Evolutionary conservation across 2,888 invertebrate genomes (phyloP), one percentile per base, ranked within the genome.

Genomic region (Cephonodes hylas): DNA sequence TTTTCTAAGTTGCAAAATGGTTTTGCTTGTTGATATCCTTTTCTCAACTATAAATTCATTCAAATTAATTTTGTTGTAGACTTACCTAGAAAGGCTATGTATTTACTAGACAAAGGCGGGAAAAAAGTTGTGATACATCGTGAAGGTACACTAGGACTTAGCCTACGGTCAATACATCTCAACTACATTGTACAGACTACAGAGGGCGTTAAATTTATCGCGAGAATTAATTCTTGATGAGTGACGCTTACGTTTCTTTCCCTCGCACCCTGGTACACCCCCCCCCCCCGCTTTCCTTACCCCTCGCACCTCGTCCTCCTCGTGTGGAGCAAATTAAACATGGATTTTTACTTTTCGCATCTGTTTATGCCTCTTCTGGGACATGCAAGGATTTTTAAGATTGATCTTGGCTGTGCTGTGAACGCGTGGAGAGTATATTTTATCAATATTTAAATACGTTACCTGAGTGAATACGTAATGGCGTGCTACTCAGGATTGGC

Each of bases 171-270:
- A 10, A 27, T 7, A 27, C 6, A 15, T 1, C 2, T 53, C 8
- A 8, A 31, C 53, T 27, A 4, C 7, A 10, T 18, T 18, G 53
- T 53, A 53, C 53, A 53, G 48, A 4, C 53, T 10, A 53, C 53
- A 31, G 18, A 31, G 31, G 8, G 25, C 48, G 31, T 60, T 60
- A 60, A 60, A 60, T 60, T 60, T 60, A 66, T 63, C 65, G 64
- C 63, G 45, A 23, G 67, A 64, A 69, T 71, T 69, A 68, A 67
- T 69, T 63, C 66, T 63, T 71, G 66, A 69, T 67, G 68, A 69
- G 68, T 65, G 64, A 62, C 62, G 53, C 53, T 60, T 60, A 60
- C 42, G 48, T 60, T 53, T 42, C 31, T 53, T 53, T 53, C 53
- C 53, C 20, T 18, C 31, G 48, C n/a, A 25, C 7, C 59, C 45